Percentiles rank a stretch among this genome's conserved stretches.
Evolutionary conservation across 2,888 invertebrate species (phyloP).

Genomic region (Drosophila cognata): DNA sequence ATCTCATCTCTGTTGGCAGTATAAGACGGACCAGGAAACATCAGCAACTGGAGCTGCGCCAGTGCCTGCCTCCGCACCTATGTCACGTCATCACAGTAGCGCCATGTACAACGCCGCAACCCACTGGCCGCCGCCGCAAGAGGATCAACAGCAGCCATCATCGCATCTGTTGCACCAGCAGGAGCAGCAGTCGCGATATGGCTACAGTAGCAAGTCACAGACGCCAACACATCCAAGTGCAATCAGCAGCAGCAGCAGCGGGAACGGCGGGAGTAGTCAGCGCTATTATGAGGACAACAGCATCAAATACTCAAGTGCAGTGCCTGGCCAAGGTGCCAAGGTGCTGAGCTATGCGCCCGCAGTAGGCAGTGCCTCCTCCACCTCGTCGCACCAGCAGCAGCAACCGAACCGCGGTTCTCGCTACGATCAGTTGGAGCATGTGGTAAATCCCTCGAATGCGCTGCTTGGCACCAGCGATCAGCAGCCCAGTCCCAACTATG

Average conservation of each 20-base stretch:
- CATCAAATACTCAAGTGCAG: conserved; percentile 51
- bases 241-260: conserved; percentile 24
- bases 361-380: conserved; percentile 26
- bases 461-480: conserved; percentile 69
- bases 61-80: not conserved
- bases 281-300: conserved; percentile 59
- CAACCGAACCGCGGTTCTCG: conserved; percentile 20
- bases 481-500: conserved; percentile 82
- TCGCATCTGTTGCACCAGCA: conserved; percentile 26
- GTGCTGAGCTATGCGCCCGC: conserved; percentile 38
- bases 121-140: conserved; percentile 63
- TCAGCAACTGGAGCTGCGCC: conserved; percentile 4
- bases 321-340: conserved; percentile 22
- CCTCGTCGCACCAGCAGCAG: conserved; percentile 8
- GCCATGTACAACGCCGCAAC: conserved; percentile 31
- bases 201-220: conserved; percentile 28
- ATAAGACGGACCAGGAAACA: conserved; percentile 45
- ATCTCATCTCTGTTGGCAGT: conserved; percentile 57
- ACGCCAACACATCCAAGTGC: conserved; percentile 29
- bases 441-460: conserved; percentile 79
- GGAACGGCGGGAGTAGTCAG: conserved; percentile 9
- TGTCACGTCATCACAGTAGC: conserved; percentile 27
- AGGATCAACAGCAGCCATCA: conserved; percentile 39
- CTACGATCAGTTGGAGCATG: conserved; percentile 67
- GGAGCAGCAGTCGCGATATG: conserved; percentile 36